phyloP scores from a whole-genome alignment of 1,140 invertebrate species.

The Diabrotica virgifera region DNA sequence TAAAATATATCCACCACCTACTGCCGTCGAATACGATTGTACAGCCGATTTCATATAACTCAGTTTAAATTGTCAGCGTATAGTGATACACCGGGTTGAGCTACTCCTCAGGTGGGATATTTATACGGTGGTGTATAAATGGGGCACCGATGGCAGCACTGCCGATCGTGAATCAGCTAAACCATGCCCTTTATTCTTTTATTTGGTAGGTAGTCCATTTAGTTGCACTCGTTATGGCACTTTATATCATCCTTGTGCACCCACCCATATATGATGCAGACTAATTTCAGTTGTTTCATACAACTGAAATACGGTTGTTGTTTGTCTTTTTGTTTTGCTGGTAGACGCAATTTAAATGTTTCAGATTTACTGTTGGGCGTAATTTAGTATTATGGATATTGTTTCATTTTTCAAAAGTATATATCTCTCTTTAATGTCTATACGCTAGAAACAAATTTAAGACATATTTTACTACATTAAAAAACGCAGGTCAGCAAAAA shows the following conservation, averaged over 20 bases:
- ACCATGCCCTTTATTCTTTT: conserved; percentile 1
- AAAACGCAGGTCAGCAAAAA: no score
- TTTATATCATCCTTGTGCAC: neutral
- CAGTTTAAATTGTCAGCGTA: neutral
- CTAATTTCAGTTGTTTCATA: neutral
- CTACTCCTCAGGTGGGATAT: neutral
- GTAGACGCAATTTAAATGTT: no score
- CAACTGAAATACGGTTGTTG: neutral
- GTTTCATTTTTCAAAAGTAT: no score
- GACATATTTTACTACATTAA: no score
- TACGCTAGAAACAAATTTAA: no score
- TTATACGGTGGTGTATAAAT: neutral
- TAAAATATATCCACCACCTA: conserved; percentile 1
- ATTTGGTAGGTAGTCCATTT: neutral
- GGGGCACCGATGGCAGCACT: neutral
- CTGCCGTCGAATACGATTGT: neutral
- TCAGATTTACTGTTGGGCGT: no score
- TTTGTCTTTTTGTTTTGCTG: neutral
- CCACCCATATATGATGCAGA: neutral
- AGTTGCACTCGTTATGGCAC: conserved; percentile 1
- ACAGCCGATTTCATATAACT: neutral
- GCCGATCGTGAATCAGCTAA: neutral
- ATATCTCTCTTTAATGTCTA: no score
- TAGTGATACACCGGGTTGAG: neutral
- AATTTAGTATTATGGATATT: no score